These are phyloP conservation scores for Punctoribates punctum DNA, from an alignment of 2,888 invertebrate genomes.

Conservation along the genomic window DNA sequence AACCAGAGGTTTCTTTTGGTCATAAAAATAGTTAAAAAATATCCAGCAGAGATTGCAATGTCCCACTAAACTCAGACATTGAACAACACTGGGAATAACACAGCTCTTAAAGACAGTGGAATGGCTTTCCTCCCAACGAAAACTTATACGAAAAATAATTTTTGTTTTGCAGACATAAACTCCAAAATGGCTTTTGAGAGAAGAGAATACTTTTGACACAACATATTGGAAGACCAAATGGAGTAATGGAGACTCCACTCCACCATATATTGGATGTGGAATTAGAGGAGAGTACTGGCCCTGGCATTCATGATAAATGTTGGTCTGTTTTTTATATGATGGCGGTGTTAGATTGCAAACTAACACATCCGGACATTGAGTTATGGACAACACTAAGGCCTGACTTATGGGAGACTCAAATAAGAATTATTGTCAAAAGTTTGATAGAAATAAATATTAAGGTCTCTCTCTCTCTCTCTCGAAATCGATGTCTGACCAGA, in stretches of 20 bases:
- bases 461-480: not conserved
- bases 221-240: not conserved
- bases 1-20: not conserved
- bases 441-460: constrained; percentile 1
- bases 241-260: not conserved
- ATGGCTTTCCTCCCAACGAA: not conserved
- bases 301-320: constrained; percentile 23
- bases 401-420: constrained; percentile 24
- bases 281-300: not conserved
- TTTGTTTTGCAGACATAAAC: not conserved
- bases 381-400: constrained; percentile 21
- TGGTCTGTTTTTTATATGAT: not conserved
- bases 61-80: constrained; percentile 27
- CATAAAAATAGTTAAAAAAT: constrained; percentile 33
- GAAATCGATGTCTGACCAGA: not conserved
- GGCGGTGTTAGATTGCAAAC: constrained; percentile 28
- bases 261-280: not conserved
- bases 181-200: not conserved
- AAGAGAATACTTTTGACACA: not conserved
- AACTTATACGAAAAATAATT: not conserved
- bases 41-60: constrained; percentile 26
- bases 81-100: not conserved
- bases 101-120: not conserved
- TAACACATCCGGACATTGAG: constrained; percentile 36
- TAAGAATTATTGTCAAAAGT: constrained; percentile 26